Evolutionary conservation across 2,113 vertebrate genomes (phyloP).

Genomic region (Heterocephalus glaber): DNA sequence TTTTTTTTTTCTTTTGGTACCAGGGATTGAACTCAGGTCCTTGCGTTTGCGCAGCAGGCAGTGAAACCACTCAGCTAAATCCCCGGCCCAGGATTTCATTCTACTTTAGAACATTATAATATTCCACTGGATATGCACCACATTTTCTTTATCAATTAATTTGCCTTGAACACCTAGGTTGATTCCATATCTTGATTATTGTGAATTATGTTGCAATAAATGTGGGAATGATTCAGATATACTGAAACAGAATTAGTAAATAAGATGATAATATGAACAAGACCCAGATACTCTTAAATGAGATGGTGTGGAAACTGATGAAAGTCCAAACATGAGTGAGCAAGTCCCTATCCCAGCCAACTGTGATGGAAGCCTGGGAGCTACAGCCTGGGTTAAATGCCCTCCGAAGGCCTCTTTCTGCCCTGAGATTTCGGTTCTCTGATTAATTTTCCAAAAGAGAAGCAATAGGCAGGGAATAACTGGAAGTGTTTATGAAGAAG

Average conservation of each 20-base stretch:
- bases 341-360: background rate
- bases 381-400: background rate
- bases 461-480: background rate
- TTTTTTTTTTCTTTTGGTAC: too few relatives aligned
- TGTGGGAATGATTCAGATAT: background rate
- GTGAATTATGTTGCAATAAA: background rate
- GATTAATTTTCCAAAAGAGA: conserved; percentile 70
- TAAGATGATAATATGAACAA: background rate
- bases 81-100: background rate
- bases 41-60: too few relatives aligned
- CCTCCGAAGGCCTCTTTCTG: background rate
- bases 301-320: background rate
- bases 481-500: conserved; percentile 15
- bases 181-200: background rate
- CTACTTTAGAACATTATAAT: background rate
- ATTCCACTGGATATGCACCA: too few relatives aligned
- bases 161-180: background rate
- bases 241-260: background rate
- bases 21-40: too few relatives aligned
- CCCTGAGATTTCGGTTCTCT: conserved; percentile 35
- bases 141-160: background rate
- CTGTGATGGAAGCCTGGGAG: background rate
- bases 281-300: background rate
- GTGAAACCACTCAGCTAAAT: too few relatives aligned
- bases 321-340: background rate